phyloP scores from a whole-genome alignment of 2,113 vertebrate species.

The Narcine bancroftii region DNA sequence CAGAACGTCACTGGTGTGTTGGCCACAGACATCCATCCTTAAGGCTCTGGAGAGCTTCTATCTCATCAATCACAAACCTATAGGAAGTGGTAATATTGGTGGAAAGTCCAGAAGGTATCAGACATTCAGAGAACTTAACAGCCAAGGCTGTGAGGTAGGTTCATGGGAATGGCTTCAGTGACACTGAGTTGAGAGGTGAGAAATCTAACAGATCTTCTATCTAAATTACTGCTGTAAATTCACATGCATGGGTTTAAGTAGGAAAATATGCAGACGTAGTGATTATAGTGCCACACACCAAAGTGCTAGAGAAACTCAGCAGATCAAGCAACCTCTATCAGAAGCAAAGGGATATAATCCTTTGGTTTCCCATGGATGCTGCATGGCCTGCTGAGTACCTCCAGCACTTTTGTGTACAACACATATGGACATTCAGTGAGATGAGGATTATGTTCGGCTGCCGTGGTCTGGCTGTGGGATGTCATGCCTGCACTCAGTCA shows the following conservation, averaged over 20 bases:
- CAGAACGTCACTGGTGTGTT: neutral
- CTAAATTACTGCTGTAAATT: neutral
- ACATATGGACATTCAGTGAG: neutral
- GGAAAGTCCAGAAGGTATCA: neutral
- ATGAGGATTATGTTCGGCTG: neutral
- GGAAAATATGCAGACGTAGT: too few species aligned
- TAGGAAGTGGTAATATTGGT: neutral
- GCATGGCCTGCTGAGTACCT: too few species aligned
- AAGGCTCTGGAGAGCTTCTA: neutral
- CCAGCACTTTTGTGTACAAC: too few species aligned
- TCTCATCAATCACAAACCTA: neutral
- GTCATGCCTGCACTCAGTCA: neutral
- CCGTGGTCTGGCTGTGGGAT: neutral
- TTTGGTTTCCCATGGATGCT: too few species aligned
- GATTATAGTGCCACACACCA: too few species aligned
- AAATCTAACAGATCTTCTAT: neutral
- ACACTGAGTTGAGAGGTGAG: neutral
- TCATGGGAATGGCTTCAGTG: neutral
- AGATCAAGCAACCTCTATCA: too few species aligned
- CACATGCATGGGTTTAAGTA: too few species aligned
- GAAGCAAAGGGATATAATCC: too few species aligned
- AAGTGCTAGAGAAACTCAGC: too few species aligned
- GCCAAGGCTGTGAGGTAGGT: neutral
- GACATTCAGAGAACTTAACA: too few species aligned
- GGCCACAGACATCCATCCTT: neutral